Conservation (phyloP, 2,113 vertebrate genomes). For the Ginglymostoma cirratum region DNA sequence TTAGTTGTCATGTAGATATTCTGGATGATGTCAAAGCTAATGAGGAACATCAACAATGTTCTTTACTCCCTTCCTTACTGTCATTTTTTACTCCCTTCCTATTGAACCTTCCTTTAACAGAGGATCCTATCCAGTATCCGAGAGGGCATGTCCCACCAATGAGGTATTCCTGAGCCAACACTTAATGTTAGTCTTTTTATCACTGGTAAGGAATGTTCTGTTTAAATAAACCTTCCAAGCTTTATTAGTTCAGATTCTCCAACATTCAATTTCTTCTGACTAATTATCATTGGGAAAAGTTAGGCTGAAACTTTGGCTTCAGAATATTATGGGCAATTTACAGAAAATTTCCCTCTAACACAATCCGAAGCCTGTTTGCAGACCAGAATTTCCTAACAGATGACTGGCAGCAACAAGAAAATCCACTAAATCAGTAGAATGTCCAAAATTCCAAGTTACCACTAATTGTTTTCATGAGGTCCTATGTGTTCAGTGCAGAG, state of each 20-base stretch:
- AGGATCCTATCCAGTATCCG: neutral
- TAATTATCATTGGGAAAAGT: neutral
- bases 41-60: too few species aligned
- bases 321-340: neutral
- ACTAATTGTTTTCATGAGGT: neutral
- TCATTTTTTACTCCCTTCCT: neutral
- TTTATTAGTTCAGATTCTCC: constrained; percentile 1
- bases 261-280: neutral
- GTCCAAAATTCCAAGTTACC: neutral
- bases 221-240: neutral
- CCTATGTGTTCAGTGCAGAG: neutral
- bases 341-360: neutral
- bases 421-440: neutral
- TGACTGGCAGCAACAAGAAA: neutral
- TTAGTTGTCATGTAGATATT: neutral
- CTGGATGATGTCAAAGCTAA: neutral
- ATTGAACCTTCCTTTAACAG: neutral
- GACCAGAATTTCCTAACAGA: neutral
- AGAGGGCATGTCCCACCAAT: neutral
- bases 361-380: neutral
- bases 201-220: neutral
- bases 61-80: neutral
- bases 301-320: neutral
- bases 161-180: neutral
- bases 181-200: neutral